Base-by-base conservation (phyloP, 1,140 invertebrate genomes). In the Pseudomyrmex flavicornis region DNA sequence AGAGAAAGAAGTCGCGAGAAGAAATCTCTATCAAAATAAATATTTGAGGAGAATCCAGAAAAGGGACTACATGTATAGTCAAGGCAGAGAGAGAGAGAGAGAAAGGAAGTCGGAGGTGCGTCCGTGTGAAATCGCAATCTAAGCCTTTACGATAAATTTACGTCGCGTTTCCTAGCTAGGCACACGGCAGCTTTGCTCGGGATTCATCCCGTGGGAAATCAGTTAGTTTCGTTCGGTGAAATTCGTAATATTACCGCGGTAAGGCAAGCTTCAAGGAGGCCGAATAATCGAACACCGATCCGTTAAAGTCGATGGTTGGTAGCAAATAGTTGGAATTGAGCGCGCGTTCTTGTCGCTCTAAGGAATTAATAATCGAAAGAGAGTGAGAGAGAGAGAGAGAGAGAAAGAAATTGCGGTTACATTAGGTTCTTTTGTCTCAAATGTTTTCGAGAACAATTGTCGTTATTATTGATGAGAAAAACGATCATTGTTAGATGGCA, bases 161-260 rank as follows among this genome's bases (percentile, higher is more conserved):
- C 84, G 69, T 82, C 83, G 76, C 76, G 82, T 84, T 88, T 85
- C 73, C 58, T 66, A 35, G 59, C 48, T 56, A 75, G 74, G 73
- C 72, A 58, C 72, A 58, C 70, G 83, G 79, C 69, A 58, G 70
- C 80, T 86, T 84, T 77, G 54, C 79, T 70, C 69, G 82, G 84
- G 85, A 90, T 90, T 89, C 88, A 89, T 89, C 89, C 89, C 87
- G 48, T 83, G 90, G 90, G 88, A 89, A 89, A 89, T 89, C 88
- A 89, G 85, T 85, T 89, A 83, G 88, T 89, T 89, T 89, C 77
- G 85, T 88, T 89, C 73, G 70, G 80, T 72, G 65, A 86, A 86
- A 88, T 77, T 86, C 76, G 87, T 22, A 58, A 72, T 54, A 82
- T 85, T 83, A 83, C 73, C 52, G 76, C 35, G 66, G 56, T 61